Conservation (phyloP, 2,888 invertebrate genomes). For the Cotesia congregata region DNA sequence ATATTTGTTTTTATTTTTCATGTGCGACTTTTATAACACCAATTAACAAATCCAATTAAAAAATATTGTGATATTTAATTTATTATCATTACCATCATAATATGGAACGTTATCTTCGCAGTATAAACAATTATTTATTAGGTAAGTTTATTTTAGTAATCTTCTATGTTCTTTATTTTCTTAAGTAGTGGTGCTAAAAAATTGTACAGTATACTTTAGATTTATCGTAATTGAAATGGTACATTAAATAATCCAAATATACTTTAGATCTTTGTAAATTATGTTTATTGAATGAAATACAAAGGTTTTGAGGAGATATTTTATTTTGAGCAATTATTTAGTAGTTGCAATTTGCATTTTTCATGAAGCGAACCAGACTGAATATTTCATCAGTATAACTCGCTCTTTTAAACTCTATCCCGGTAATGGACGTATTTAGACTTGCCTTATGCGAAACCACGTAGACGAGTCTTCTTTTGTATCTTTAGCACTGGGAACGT, state of each 20-base stretch:
- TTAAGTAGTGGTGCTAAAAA: not conserved
- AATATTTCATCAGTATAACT: conserved; percentile 25
- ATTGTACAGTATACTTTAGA: conserved; percentile 4
- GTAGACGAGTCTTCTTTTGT: conserved; percentile 36
- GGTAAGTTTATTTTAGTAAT: conserved; percentile 40
- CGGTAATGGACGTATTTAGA: conserved; percentile 47
- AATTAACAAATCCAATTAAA: not conserved
- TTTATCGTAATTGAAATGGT: not conserved
- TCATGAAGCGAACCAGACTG: conserved; percentile 16
- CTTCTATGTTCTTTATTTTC: conserved; percentile 5
- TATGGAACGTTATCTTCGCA: conserved; percentile 14
- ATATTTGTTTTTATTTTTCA: conserved; percentile 30
- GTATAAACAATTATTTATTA: conserved; percentile 37
- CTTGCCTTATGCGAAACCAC: conserved; percentile 44
- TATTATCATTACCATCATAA: not conserved
- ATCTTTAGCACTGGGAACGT: conserved; percentile 43
- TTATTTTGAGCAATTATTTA: conserved; percentile 3
- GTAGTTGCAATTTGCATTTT: not conserved
- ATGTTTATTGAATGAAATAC: not conserved
- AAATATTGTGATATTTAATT: not conserved
- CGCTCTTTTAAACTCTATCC: conserved; percentile 20
- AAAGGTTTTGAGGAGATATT: not conserved
- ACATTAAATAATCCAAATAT: not conserved
- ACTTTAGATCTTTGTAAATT: not conserved
- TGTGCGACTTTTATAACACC: not conserved